Evolutionary conservation across 2,797 vertebrate genomes (phyloP), one percentile per base, ranked within the genome.

Genomic region (Clarias fuscus): DNA sequence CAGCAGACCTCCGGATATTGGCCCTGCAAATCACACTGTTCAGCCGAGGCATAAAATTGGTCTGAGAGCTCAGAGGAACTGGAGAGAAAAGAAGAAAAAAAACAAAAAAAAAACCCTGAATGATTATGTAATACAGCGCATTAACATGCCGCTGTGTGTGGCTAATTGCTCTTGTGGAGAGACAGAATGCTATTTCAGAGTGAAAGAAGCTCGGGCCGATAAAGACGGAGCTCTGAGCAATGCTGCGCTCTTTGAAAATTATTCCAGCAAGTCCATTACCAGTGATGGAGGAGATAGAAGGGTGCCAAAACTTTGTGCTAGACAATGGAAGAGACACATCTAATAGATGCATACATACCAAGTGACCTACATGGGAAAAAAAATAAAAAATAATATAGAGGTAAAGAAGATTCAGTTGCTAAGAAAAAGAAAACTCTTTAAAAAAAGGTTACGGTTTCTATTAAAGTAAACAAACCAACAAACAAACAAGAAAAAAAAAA

Each of bases 121-220:
- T 59, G 56, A 59, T 78, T 78, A 59, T 37, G 22, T 78, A 78
- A 78, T 78, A 78, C 27, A 33, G 27, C 20, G 2, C 75, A 78
- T 78, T 59, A 78, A 61, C 4, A 56, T 59, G 37, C 27, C 59
- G 56, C 75, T 59, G 56, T 2, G 27, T 59, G 20, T 22, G 18
- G 75, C 75, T 78, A 78, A 78, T 78, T 78, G 75, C 27, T 59
- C 75, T 78, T 33, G 27, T 14, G 56, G 75, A 37, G 30, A 22
- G 56, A 22, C 27, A 77, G 75, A 77, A 43, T 72, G 18, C 20
- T 72, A 22, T 73, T 76, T 76, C 24, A 27, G 48, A 75, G 24
- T 6, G 18, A 56, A 27, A 7, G n/a, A 56, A 17, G 7, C 43
- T 58, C 5, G 7, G 48, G 48, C 43, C n/a, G 14, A 75, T 53